phyloP scores from a whole-genome alignment of 2,888 invertebrate species.

The Perizoma flavofasciatum region DNA sequence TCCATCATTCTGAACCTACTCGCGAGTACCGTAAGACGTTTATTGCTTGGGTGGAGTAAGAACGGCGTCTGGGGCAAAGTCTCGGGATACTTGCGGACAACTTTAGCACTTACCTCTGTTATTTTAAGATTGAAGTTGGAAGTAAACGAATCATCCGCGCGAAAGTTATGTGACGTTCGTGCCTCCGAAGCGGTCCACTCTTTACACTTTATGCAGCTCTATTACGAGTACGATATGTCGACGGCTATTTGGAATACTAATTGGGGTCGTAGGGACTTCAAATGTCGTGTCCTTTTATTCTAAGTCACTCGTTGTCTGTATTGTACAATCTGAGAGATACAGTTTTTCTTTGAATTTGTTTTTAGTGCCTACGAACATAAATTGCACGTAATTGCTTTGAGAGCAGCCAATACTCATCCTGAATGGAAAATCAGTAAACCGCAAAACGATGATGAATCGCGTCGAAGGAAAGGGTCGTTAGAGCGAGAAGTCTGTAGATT shows the following conservation, averaged over 20 bases:
- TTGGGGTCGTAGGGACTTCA: slow-evolving; percentile 70
- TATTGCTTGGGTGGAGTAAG: slow-evolving; percentile 82
- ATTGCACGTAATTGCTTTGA: slow-evolving; percentile 45
- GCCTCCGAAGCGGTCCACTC: slow-evolving; percentile 78
- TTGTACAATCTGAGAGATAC: slow-evolving; percentile 7
- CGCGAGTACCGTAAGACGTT: slow-evolving; percentile 77
- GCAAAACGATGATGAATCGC: slow-evolving; percentile 84
- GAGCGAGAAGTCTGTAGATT: slow-evolving; percentile 57
- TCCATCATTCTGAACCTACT: slow-evolving; percentile 83
- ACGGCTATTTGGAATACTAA: slow-evolving; percentile 82
- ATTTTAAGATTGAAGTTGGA: slow-evolving; percentile 71
- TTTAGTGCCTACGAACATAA: slow-evolving; percentile 35
- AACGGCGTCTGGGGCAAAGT: slow-evolving; percentile 73
- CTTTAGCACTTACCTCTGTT: slow-evolving; percentile 67
- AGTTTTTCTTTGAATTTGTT: slow-evolving; percentile 32
- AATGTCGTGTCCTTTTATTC: slow-evolving; percentile 64
- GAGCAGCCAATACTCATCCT: slow-evolving; percentile 57
- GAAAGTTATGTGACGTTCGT: slow-evolving; percentile 80
- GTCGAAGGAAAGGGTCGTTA: slow-evolving; percentile 68
- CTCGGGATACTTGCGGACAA: slow-evolving; percentile 61
- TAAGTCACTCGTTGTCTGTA: slow-evolving; percentile 37
- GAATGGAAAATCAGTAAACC: slow-evolving; percentile 82
- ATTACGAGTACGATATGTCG: slow-evolving; percentile 79
- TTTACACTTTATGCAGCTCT: slow-evolving; percentile 72
- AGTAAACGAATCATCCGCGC: slow-evolving; percentile 54